Evolutionary conservation across 2,113 vertebrate species (phyloP).

Genomic region (Pygoscelis adeliae): DNA sequence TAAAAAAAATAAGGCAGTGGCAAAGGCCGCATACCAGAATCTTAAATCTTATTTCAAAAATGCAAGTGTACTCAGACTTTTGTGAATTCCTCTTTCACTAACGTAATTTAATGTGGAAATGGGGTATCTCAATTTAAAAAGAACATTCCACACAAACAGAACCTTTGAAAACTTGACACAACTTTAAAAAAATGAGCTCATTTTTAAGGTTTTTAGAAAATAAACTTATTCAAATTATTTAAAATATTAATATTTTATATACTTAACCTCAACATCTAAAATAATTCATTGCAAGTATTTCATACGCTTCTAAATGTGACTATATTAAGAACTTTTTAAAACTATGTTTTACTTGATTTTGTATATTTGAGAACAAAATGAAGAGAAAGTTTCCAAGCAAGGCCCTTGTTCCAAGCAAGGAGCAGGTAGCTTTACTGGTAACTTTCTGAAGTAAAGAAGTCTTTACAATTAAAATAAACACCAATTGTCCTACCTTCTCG

Average conservation of each 20-base stretch:
- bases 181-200: background rate
- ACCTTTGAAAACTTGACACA: background rate
- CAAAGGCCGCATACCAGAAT: background rate
- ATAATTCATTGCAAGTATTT: background rate
- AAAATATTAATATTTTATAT: background rate
- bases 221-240: background rate
- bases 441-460: background rate
- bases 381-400: background rate
- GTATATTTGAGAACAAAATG: background rate
- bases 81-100: background rate
- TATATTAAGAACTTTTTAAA: background rate
- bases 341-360: background rate
- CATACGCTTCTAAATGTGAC: background rate
- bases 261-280: background rate
- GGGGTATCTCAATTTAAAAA: background rate
- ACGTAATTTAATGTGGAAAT: background rate
- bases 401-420: background rate
- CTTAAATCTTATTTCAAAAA: background rate
- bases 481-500: slow-evolving; percentile 74
- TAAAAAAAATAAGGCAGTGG: background rate
- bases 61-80: background rate
- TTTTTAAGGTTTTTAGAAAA: background rate
- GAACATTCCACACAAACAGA: background rate
- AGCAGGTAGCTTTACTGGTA: background rate
- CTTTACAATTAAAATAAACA: background rate